Evolutionary conservation across 2,797 vertebrate genomes (phyloP).

Genomic region (Netta rufina): DNA sequence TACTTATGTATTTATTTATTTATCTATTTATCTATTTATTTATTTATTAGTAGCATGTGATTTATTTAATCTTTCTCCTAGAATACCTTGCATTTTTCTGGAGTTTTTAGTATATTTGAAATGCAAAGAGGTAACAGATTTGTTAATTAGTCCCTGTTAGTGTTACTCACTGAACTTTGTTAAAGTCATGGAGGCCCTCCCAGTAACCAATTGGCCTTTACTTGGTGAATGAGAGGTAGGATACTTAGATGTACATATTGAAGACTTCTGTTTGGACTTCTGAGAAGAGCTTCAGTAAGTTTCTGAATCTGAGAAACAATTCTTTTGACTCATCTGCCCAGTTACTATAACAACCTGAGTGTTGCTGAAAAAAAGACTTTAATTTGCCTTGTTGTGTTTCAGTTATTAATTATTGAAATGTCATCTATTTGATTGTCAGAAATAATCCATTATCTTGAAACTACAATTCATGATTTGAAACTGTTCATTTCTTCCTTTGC

Average conservation of each 20-base stretch:
- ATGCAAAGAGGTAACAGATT: not conserved
- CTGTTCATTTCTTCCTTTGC: not conserved
- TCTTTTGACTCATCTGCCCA: not conserved
- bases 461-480: not conserved
- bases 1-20: too few species aligned
- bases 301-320: not conserved
- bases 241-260: not conserved
- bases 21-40: not conserved
- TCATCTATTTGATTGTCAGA: not conserved
- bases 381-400: not conserved
- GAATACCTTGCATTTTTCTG: not conserved
- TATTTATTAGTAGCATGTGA: not conserved
- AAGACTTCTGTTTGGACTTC: not conserved
- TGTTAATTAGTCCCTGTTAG: not conserved
- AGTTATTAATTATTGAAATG: not conserved
- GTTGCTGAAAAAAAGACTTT: not conserved
- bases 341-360: not conserved
- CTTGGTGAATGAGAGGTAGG: not conserved
- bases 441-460: not conserved
- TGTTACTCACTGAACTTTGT: not conserved
- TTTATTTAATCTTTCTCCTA: not conserved
- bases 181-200: not conserved
- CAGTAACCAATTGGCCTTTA: not conserved
- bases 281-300: not conserved
- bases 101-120: not conserved